Evolutionary conservation across 1,140 invertebrate species (phyloP), one percentile per base, ranked within the genome.

Genomic region (Armadillidium nasatum): DNA sequence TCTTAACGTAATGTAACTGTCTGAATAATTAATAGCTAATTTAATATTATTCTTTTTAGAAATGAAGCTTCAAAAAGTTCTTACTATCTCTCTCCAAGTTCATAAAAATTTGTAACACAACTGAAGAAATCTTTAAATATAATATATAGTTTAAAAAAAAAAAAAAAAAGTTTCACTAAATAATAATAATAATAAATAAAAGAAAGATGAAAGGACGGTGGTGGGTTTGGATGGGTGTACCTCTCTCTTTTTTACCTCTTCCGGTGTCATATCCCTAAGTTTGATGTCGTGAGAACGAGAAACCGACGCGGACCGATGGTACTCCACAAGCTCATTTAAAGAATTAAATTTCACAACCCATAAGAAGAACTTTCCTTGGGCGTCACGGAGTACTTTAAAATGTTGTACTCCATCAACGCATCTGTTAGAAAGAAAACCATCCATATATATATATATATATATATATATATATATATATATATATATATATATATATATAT

Each of bases 301-400:
- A 22, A 99, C 96, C 43, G 95, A 97, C 72, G 95, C 92, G 23
- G 93, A 95, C 84, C 96, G 90, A 86, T 99, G 97, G 85, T 99
- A 99, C 84, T 98, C 96, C n/a, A 99, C 94, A 81, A 99, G 87
- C 88, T 99, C 96, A 86, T 99, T 99, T 75, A 99, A 88, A 76
- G 95, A 98, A 86, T 96, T 96, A 85, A 99, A 99, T 87, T 98
- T 99, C 15, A 98, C 96, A 78, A 98, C 95, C 98, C 98, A 99
- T 70, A 99, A 88, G 85, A 99, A 99, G 86, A 99, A 99, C 87
- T 98, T 98, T 81, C 97, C 97, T 82, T 93, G 92, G 77, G 95
- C 94, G 85, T 99, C 97, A 82, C 96, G 88, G 81, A 97, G 87
- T 72, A 99, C 96, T 89, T 99, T 99, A 85, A 99, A 99, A 88